A percentile compares a stretch with the other conserved stretches of the same genome.
These are phyloP conservation scores for Globodera rostochiensis DNA, from an alignment of 1,140 invertebrate species.

Conservation along the genomic window DNA sequence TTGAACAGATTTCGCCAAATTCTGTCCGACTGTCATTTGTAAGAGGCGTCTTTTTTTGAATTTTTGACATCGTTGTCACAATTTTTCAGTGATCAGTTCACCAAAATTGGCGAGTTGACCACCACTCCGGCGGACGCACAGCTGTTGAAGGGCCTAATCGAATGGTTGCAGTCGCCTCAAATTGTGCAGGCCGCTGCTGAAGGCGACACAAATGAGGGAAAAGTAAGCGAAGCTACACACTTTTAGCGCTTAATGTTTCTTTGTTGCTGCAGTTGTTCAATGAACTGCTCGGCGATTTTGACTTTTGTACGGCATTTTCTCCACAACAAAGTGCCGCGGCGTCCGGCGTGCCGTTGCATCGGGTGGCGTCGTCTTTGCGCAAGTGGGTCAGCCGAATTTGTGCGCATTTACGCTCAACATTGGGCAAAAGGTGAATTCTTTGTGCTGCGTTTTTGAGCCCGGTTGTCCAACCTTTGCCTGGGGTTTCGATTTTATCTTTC, in stretches of 20 bases:
- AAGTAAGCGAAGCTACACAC: neutral
- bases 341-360: slow-evolving; percentile 10
- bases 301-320: neutral
- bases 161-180: neutral
- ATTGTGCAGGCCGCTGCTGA: neutral
- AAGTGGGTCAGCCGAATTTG: slow-evolving; percentile 15
- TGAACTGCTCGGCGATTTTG: slow-evolving; percentile 4
- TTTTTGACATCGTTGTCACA: neutral
- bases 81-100: slow-evolving; percentile 33
- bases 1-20: slow-evolving; percentile 25
- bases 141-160: neutral
- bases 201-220: neutral
- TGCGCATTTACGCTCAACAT: slow-evolving; percentile 10
- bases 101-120: slow-evolving; percentile 28
- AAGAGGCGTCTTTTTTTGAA: neutral
- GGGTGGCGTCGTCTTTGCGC: slow-evolving; percentile 21
- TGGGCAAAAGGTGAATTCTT: slow-evolving; percentile 20
- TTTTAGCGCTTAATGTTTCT: neutral
- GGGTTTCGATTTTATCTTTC: too few relatives aligned
- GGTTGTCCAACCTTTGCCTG: neutral
- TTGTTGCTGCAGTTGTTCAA: slow-evolving; percentile 9
- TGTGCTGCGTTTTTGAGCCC: slow-evolving; percentile 2
- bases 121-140: neutral
- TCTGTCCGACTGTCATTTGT: slow-evolving; percentile 23
- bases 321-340: neutral